Conservation (phyloP, 2,113 vertebrate species). For the Gadus chalcogrammus region DNA sequence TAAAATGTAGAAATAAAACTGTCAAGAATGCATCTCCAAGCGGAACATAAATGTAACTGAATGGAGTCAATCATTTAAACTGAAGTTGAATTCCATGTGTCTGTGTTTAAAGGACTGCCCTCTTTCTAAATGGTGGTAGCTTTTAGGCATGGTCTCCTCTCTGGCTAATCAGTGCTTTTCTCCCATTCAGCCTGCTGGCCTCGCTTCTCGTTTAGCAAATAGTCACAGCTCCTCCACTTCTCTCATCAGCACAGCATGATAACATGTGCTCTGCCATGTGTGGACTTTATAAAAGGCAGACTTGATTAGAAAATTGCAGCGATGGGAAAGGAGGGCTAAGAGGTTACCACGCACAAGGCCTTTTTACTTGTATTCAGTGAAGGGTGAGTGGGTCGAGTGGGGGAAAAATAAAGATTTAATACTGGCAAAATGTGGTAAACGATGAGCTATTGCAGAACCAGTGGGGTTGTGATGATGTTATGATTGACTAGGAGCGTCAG, state of each 20-base stretch:
- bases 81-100: too few relatives aligned
- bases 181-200: constrained; percentile 1
- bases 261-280: constrained; percentile 41
- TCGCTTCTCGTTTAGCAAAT: constrained; percentile 22
- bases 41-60: too few relatives aligned
- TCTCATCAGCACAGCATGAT: constrained; percentile 18
- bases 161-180: too few relatives aligned
- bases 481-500: too few relatives aligned
- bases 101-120: too few relatives aligned
- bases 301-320: constrained; percentile 50
- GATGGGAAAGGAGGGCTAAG: constrained; percentile 46
- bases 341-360: constrained; percentile 26
- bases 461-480: neutral
- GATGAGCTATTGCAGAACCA: neutral
- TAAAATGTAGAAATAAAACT: too few relatives aligned
- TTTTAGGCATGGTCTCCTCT: too few relatives aligned
- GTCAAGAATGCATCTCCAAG: too few relatives aligned
- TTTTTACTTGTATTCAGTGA: constrained; percentile 31
- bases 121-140: too few relatives aligned
- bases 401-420: neutral
- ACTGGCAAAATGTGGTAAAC: neutral
- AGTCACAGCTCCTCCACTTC: constrained; percentile 30
- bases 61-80: too few relatives aligned
- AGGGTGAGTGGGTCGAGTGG: neutral
- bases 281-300: constrained; percentile 39